Conservation (phyloP, 30 jellyfish, hydroid and myxozoan species). For the Haliclystus octoradiatus region DNA sequence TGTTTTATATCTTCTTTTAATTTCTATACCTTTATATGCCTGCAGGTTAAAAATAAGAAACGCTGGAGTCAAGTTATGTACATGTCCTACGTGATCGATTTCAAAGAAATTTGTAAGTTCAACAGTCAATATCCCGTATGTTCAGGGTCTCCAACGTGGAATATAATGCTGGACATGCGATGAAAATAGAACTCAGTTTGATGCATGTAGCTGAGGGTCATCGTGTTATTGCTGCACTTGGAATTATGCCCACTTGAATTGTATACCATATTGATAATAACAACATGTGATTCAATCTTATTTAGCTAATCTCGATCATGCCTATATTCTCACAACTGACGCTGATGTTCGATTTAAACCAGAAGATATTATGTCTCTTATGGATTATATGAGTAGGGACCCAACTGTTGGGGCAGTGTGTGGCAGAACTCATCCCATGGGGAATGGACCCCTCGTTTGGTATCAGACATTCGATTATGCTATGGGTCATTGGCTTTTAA, state of each 20-base stretch:
- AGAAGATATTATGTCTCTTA: conserved; percentile 62
- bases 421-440: conserved; percentile 94
- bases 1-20: too few relatives aligned
- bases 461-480: conserved; percentile 85
- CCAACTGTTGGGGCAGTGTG: conserved; percentile 95
- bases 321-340: conserved; percentile 81
- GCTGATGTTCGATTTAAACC: conserved; percentile 67
- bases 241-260: too few relatives aligned
- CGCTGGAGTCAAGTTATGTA: conserved; percentile 95
- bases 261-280: too few relatives aligned
- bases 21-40: not conserved
- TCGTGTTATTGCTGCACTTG: too few relatives aligned
- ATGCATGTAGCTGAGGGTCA: too few relatives aligned
- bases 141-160: too few relatives aligned
- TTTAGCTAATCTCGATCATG: conserved; percentile 59
- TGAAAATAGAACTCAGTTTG: too few relatives aligned
- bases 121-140: not conserved
- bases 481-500: conserved; percentile 94
- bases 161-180: too few relatives aligned
- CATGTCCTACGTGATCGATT: conserved; percentile 84
- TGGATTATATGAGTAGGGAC: conserved; percentile 88
- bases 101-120: conserved; percentile 58
- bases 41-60: conserved; percentile 74
- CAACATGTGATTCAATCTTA: too few relatives aligned
- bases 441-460: conserved; percentile 90